Conservation (phyloP, 1,140 invertebrate species). For the Antheraea mylitta region DNA sequence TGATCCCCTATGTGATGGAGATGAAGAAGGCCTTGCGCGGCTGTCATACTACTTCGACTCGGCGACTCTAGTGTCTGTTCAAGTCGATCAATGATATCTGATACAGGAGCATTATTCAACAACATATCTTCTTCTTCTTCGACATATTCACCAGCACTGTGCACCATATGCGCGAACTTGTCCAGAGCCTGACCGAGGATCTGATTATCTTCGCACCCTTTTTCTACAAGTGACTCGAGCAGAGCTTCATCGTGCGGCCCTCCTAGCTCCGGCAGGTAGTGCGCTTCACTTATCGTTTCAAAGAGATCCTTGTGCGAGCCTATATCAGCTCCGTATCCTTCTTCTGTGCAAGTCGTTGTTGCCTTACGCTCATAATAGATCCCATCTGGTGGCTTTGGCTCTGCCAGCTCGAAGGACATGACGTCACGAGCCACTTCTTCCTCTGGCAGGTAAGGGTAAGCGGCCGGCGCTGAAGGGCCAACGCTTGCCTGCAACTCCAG, state of each 20-base stretch:
- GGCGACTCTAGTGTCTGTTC: constrained; percentile 78
- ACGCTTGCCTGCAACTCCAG: constrained; percentile 69
- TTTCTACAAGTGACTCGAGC: constrained; percentile 80
- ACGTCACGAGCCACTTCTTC: constrained; percentile 67
- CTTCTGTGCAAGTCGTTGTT: constrained; percentile 42
- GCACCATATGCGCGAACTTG: constrained; percentile 67
- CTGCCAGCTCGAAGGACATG: constrained; percentile 69
- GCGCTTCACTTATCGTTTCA: constrained; percentile 73
- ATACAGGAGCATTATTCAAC: constrained; percentile 72
- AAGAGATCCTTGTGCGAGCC: constrained; percentile 71
- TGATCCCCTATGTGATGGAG: constrained; percentile 76
- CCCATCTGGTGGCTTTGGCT: constrained; percentile 52
- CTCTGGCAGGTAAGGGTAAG: constrained; percentile 49
- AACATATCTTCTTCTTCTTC: constrained; percentile 81
- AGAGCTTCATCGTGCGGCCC: constrained; percentile 79
- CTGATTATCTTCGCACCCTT: constrained; percentile 80
- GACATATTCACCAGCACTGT: constrained; percentile 73
- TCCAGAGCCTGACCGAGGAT: constrained; percentile 72
- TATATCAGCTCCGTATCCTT: constrained; percentile 54
- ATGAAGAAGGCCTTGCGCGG: constrained; percentile 66
- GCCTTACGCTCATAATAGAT: constrained; percentile 65
- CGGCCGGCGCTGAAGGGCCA: constrained; percentile 29
- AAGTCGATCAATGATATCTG: constrained; percentile 79
- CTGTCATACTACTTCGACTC: constrained; percentile 66
- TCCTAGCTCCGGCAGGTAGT: constrained; percentile 75